Evolutionary conservation across 2,797 vertebrate species (phyloP).

Genomic region (Morus bassanus): DNA sequence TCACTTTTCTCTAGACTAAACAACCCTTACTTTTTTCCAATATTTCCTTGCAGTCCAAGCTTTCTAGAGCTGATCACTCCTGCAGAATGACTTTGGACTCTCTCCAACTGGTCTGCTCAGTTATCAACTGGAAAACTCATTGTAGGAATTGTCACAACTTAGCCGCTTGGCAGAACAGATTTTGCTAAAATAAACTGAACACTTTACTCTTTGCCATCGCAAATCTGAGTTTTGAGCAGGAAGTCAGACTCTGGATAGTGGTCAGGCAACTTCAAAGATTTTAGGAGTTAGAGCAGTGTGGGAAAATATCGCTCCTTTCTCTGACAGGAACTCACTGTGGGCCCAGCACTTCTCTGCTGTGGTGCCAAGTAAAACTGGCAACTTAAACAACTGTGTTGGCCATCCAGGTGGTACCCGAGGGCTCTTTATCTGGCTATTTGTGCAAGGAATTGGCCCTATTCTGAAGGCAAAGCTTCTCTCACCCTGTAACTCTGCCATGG

Average conservation of each 20-base stretch:
- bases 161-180: neutral
- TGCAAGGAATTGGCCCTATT: neutral
- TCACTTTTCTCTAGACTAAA: slow-evolving; percentile 59
- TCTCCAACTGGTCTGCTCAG: neutral
- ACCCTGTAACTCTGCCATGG: accelerated
- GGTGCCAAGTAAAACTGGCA: neutral
- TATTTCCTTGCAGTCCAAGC: neutral
- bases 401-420: neutral
- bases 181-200: neutral
- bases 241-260: neutral
- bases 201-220: neutral
- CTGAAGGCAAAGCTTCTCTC: neutral
- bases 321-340: accelerated
- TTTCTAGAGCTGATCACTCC: slow-evolving; percentile 46
- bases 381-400: accelerated
- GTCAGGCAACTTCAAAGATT: neutral
- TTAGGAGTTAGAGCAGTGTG: neutral
- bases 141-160: neutral
- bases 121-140: slow-evolving; percentile 47
- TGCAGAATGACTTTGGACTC: slow-evolving; percentile 10
- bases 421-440: neutral
- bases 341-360: accelerated
- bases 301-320: neutral
- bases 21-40: neutral
- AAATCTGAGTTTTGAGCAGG: neutral